These are phyloP conservation scores for Forpus xanthops DNA, from an alignment of 2,797 vertebrate species.

Conservation along the genomic window DNA sequence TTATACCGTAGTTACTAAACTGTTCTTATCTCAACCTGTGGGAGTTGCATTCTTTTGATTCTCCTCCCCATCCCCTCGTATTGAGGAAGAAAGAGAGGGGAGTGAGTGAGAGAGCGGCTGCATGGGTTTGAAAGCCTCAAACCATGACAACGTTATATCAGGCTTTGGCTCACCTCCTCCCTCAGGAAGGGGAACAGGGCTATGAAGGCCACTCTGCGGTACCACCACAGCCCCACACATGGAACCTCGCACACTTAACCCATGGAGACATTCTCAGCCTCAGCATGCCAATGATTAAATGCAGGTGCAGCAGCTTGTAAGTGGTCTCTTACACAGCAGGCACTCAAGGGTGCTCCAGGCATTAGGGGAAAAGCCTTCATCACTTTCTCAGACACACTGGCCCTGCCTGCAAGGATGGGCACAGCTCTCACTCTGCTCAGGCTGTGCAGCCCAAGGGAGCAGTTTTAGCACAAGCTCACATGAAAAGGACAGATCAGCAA, in stretches of 20 bases:
- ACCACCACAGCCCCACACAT: neutral
- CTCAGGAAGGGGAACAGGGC: rapidly evolving
- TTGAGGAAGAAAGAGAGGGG: too few species aligned
- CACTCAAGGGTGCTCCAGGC: neutral
- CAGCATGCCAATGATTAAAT: neutral
- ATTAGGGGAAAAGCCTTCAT: neutral
- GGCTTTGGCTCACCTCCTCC: neutral
- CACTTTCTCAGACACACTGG: neutral
- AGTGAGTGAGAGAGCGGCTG: too few species aligned
- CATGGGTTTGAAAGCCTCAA: too few species aligned
- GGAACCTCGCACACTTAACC: neutral
- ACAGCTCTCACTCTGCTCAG: neutral
- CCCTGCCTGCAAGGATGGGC: neutral
- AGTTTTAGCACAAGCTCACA: neutral
- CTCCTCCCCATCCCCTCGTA: too few species aligned
- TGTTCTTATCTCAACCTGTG: too few species aligned
- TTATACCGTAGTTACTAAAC: too few species aligned
- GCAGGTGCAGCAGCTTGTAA: neutral
- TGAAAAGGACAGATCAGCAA: neutral
- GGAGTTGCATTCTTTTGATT: too few species aligned
- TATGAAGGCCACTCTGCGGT: neutral
- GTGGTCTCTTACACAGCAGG: too few species aligned
- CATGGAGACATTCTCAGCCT: neutral
- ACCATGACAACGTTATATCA: too few species aligned
- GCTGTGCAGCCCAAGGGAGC: neutral